These are phyloP conservation scores for Chaetura pelagica DNA, from an alignment of 2,113 vertebrate genomes.

Conservation along the genomic window DNA sequence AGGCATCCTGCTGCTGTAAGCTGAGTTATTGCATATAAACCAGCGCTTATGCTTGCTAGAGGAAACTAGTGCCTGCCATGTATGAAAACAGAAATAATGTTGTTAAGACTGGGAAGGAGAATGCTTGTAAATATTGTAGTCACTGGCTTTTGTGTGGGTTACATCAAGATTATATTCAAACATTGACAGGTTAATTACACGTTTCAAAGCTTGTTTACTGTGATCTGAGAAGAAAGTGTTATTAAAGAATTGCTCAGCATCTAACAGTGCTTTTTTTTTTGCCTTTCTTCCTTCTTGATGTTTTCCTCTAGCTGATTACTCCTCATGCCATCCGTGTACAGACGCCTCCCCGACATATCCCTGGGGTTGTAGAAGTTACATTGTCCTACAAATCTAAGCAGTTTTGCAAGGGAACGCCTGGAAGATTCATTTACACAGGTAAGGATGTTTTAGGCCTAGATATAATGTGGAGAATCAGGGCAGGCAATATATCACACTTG, in stretches of 20 bases:
- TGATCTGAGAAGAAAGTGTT: constrained; percentile 62
- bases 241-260: constrained; percentile 53
- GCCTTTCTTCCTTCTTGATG: not conserved
- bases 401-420: constrained; percentile 99
- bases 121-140: constrained; percentile 73
- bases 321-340: constrained; percentile 98
- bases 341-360: constrained; percentile 97
- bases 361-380: constrained; percentile 98
- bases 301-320: constrained; percentile 90
- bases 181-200: constrained; percentile 76
- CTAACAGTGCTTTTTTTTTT: constrained; percentile 6
- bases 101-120: constrained; percentile 37
- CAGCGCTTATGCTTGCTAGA: constrained; percentile 25
- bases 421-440: constrained; percentile 99
- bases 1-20: constrained; percentile 35
- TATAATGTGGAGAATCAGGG: not conserved
- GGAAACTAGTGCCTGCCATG: constrained; percentile 41
- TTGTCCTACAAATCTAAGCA: constrained; percentile 99
- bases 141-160: constrained; percentile 65
- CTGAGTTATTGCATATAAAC: constrained; percentile 29
- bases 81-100: constrained; percentile 68
- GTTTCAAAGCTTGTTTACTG: constrained; percentile 79
- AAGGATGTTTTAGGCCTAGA: constrained; percentile 32
- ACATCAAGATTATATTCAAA: constrained; percentile 67
- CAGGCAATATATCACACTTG: not conserved